Evolutionary conservation across 2,888 invertebrate genomes (phyloP), one percentile per base, ranked within the genome.

Genomic region (Seladonia tumulorum): DNA sequence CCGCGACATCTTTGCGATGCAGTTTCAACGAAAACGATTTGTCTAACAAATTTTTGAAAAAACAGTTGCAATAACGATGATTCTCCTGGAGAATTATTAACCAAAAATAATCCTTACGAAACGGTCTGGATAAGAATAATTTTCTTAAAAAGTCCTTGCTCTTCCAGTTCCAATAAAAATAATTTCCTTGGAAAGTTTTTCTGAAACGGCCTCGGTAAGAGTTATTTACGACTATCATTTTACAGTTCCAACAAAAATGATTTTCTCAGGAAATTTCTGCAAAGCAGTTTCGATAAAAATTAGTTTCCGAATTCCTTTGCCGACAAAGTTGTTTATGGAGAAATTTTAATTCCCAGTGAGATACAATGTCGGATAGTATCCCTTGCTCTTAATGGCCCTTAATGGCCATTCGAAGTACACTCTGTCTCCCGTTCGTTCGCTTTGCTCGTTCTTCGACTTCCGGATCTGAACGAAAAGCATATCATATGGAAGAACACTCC

Each of bases 401-500:
- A 57, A 57, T 57, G 57, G 57, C 12, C n/a, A 57, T 57, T 57
- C 12, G 12, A n/a, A 57, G n/a, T 10, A n/a, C 57, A 57, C 22
- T 57, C 53, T 22, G 53, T n/a, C 57, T 57, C 12, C n/a, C 0
- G 16, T 35, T 10, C 29, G 18, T 14, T 47, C 25, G n/a, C 7
- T 47, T 47, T 29, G 47, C 2, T 47, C 45, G 45, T 25, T 72
- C 45, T 47, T 47, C 4, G 47, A 18, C 47, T 29, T 72, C n/a
- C 47, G 12, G 18, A 49, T 18, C 12, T n/a, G 60, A 42, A 18
- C 12, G 12, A 22, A 22, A 45, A 22, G 49, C 49, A 73, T 73
- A 73, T 73, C 73, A 73, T 53, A 53, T 29, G 73, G 49, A 29
- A 72, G 25, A 49, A 29, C 47, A 49, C 72, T 72, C 18, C 29